Evolutionary conservation across 2,888 invertebrate genomes (phyloP), one percentile per base, ranked within the genome.

Genomic region (Taenaris catops): DNA sequence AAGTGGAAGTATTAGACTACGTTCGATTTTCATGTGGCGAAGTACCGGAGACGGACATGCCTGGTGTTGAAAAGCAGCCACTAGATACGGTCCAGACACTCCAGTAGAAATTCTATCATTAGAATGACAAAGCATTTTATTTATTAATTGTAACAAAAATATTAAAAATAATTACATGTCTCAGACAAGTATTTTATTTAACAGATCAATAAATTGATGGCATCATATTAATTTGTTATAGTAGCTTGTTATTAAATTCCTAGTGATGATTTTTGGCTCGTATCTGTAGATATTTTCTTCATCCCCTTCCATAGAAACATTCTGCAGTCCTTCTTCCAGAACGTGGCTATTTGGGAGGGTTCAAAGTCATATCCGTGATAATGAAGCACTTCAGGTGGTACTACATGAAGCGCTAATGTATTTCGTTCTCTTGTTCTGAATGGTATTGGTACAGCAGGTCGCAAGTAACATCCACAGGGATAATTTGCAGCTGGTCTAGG

Each of bases 11-110:
- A 8, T 57, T 95, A 4, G 95, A 96, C 70, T 98, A 95, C 71
- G 89, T 92, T 41, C 89, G 98, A 43, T 96, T 93, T 72, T 95
- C 96, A 64, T 95, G 96, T 67, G 97, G 98, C 1, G 96, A 96
- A 72, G 54, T 56, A 8, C 49, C 68, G 6, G 76, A 80, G 50
- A 55, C 62, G 3, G 65, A 51, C 28, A 62, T 83, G 68, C 78
- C 70, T 4, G 86, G 84, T n/a, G 75, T 81, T 38, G 86, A 79
- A 44, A 84, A 80, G 43, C 79, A 89, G 51, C 79, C 86, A 2
- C 65, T 91, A 45, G 89, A 91, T 41, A 81, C 81, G 23, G 84
- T 91, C 16, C 90, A 92, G 73, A 91, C 90, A 29, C 88, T 91
- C 59, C 91, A 91, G 65, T 92, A 76, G 78, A 55, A 20, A 8